Evolutionary conservation across 1,140 invertebrate species (phyloP), one percentile per base, ranked within the genome.

Genomic region (Aphelinus atriplicis): DNA sequence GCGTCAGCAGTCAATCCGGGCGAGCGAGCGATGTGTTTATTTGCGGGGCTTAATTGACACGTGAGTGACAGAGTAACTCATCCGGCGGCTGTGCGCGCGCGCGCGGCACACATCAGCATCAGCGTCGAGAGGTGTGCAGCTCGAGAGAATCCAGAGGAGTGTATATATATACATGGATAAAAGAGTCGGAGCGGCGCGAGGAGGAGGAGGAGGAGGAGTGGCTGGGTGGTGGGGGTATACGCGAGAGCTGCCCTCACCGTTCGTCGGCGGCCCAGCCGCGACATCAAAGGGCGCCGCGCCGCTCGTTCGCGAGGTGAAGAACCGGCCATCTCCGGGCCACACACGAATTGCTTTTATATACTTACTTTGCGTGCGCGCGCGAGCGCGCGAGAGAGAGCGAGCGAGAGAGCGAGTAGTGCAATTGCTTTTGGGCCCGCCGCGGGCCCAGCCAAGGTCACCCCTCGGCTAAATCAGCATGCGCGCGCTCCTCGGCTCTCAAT

Each of bases 261-360:
- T 79, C 79, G 78, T 71, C 81, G 7, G 2, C 57, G 46, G 78
- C 82, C 78, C 84, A 82, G 80, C 26, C 51, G 9, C 55, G 82
- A 87, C 82, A 87, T 88, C 86, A 88, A 88, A 88, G 85, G 81
- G 81, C 83, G 84, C 87, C 87, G 87, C 42, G 2, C 61, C 83
- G 81, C 85, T 87, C 83, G 85, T 87, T 88, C 86, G 86, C 85
- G 85, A 87, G 86, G 85, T 86, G 86, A 88, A 87, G 86, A 87
- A 88, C 86, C 86, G 83, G 83, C 85, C 85, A 88, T 87, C 85
- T 87, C 85, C 84, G 83, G 87, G 86, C 87, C 87, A 88, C 87
- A 87, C 87, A 87, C 87, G 86, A 86, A 87, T 87, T 84, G 85
- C 85, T 85, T 87, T 87, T 87, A 87, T 88, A 87, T 83, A 86